Percentiles rank a stretch among this genome's conserved stretches.
phyloP scores from a whole-genome alignment of 2,888 invertebrate species.

The Craniophora ligustri region DNA sequence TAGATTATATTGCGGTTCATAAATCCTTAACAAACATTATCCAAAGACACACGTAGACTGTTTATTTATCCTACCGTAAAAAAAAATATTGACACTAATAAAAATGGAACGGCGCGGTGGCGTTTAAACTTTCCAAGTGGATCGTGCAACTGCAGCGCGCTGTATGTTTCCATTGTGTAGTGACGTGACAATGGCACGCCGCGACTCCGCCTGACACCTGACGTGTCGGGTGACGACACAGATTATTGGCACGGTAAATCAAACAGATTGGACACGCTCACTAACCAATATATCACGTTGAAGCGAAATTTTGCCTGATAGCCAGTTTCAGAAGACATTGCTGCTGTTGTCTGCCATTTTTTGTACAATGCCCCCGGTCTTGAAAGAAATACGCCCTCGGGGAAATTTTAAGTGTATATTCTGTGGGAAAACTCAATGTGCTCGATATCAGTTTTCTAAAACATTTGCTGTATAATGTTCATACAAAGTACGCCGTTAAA shows the following conservation, averaged over 20 bases:
- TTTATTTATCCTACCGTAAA: too few species aligned
- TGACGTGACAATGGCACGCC: conserved; percentile 69
- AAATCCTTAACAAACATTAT: too few species aligned
- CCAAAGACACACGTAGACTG: too few species aligned
- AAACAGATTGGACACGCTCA: conserved; percentile 79
- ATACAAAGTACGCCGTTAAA: conserved; percentile 22
- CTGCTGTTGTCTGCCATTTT: conserved; percentile 53
- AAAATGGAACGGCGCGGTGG: too few species aligned
- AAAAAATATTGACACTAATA: too few species aligned
- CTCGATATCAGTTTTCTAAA: conserved; percentile 38
- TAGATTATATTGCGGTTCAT: too few species aligned
- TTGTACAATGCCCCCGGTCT: conserved; percentile 56
- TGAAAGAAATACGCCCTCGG: conserved; percentile 15
- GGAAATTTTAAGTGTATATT: conserved; percentile 14
- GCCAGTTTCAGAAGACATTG: conserved; percentile 38
- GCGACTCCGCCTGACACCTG: conserved; percentile 71
- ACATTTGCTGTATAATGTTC: conserved; percentile 37
- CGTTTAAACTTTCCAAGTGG: background rate
- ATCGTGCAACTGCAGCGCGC: background rate
- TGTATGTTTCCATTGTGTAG: conserved; percentile 59
- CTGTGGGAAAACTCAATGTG: conserved; percentile 20
- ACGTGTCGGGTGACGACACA: conserved; percentile 75
- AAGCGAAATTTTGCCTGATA: conserved; percentile 45
- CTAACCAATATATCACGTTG: conserved; percentile 72
- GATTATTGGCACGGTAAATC: conserved; percentile 84